A percentile compares a stretch with the other conserved stretches of the same genome.
phyloP scores from a whole-genome alignment of 2,888 invertebrate genomes.

The Lepidochitona cinerea region DNA sequence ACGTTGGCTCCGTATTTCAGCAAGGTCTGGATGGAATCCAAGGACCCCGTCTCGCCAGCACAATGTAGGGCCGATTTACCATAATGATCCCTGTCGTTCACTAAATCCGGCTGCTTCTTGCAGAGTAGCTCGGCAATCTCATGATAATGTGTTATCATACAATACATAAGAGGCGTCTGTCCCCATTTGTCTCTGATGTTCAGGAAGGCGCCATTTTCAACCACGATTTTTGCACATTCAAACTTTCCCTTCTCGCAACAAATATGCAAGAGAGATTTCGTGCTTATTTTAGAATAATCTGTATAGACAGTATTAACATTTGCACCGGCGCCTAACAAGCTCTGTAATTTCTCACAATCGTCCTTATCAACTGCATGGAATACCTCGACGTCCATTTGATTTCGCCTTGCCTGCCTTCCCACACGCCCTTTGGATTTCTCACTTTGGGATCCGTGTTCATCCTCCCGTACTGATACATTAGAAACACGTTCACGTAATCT shows the following conservation, averaged over 20 bases:
- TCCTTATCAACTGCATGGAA: constrained; percentile 40
- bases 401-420: not conserved
- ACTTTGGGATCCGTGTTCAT: not conserved
- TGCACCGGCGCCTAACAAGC: constrained; percentile 43
- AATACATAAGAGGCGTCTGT: constrained; percentile 60
- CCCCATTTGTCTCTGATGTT: constrained; percentile 59
- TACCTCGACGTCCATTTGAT: constrained; percentile 15
- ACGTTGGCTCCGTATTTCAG: constrained; percentile 45
- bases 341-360: constrained; percentile 27
- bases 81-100: constrained; percentile 42
- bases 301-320: constrained; percentile 51
- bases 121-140: constrained; percentile 53
- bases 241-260: constrained; percentile 59
- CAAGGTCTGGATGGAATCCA: constrained; percentile 42
- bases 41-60: constrained; percentile 48
- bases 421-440: not conserved
- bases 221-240: constrained; percentile 35
- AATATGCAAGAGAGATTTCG: constrained; percentile 59
- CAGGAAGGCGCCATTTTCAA: constrained; percentile 50
- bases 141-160: constrained; percentile 42
- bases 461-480: not conserved
- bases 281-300: constrained; percentile 50
- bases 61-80: constrained; percentile 53
- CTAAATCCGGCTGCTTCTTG: constrained; percentile 26
- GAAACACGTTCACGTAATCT: not conserved